Conservation (phyloP, 2,888 invertebrate genomes). For the Neelides folsomi region DNA sequence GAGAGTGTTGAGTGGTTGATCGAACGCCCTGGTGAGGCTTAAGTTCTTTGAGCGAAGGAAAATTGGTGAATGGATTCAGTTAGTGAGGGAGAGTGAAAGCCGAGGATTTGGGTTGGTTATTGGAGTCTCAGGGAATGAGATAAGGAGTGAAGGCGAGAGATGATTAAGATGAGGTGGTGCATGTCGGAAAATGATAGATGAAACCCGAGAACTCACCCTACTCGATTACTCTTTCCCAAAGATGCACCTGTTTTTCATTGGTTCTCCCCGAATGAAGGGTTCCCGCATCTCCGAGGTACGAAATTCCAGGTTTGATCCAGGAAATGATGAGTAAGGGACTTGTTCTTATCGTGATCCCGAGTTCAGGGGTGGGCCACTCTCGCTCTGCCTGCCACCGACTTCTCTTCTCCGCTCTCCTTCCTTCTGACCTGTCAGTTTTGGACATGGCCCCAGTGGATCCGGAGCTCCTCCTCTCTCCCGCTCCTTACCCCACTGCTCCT, state of each 20-base stretch:
- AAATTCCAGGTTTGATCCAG: slow-evolving; percentile 26
- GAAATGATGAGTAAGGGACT: slow-evolving; percentile 33
- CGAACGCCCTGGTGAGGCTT: no score
- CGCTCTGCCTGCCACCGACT: neutral
- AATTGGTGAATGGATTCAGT: no score
- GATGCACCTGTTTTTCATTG: slow-evolving; percentile 28
- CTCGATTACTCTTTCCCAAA: neutral
- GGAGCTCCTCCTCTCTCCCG: slow-evolving; percentile 17
- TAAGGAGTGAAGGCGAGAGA: neutral
- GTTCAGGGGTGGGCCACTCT: neutral
- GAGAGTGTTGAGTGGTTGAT: no score
- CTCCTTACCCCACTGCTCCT: slow-evolving; percentile 2
- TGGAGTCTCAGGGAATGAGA: neutral
- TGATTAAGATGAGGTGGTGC: no score
- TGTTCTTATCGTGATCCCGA: slow-evolving; percentile 6
- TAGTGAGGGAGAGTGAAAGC: slow-evolving; percentile 4
- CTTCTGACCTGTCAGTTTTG: slow-evolving; percentile 29
- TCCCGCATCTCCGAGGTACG: slow-evolving; percentile 10
- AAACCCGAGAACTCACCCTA: no score
- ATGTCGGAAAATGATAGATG: no score
- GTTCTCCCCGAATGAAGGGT: slow-evolving; percentile 12
- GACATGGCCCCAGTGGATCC: slow-evolving; percentile 26
- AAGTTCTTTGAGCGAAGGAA: no score
- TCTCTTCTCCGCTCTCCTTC: slow-evolving; percentile 1
- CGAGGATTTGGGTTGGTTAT: neutral